Percentiles rank a stretch among this genome's conserved stretches.
These are phyloP conservation scores for Spongia lamella DNA, from an alignment of 37 sponge, comb jelly and placozoan species.

Conservation along the genomic window DNA sequence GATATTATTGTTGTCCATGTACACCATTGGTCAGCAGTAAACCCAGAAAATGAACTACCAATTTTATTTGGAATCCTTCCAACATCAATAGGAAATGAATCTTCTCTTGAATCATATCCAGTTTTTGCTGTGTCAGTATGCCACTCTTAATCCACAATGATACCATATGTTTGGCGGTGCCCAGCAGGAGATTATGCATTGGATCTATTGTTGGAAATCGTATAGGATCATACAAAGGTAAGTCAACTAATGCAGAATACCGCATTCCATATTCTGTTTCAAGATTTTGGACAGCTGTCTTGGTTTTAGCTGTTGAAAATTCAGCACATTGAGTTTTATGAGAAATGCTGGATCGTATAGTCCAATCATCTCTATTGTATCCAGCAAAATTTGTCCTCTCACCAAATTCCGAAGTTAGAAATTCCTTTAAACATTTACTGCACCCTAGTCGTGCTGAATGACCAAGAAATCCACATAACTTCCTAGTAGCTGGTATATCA, in stretches of 20 bases:
- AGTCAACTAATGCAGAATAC: slow-evolving; percentile 31
- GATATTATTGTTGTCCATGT: slow-evolving; percentile 43
- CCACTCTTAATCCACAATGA: slow-evolving; percentile 7
- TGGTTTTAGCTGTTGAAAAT: slow-evolving; percentile 1
- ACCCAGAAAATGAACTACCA: slow-evolving; percentile 36
- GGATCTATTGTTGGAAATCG: slow-evolving; percentile 13
- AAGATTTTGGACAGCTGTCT: background rate
- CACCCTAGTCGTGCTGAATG: slow-evolving; percentile 47
- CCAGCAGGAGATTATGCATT: slow-evolving; percentile 46
- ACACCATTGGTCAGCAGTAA: slow-evolving; percentile 70
- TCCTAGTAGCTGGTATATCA: slow-evolving; percentile 67
- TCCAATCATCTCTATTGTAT: slow-evolving; percentile 29
- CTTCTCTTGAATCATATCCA: background rate
- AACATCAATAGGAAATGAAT: slow-evolving; percentile 4
- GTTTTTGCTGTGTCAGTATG: slow-evolving; percentile 22
- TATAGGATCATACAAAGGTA: slow-evolving; percentile 53
- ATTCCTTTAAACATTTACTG: slow-evolving; percentile 46
- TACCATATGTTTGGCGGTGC: slow-evolving; percentile 42
- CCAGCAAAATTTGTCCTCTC: slow-evolving; percentile 30
- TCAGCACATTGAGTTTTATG: slow-evolving; percentile 5
- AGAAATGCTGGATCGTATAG: background rate
- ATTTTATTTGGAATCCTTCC: slow-evolving; percentile 40
- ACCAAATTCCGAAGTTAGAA: slow-evolving; percentile 36
- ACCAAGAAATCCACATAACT: slow-evolving; percentile 61
- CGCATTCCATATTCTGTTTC: slow-evolving; percentile 36